These are phyloP conservation scores for Pterophyllum scalare DNA, from an alignment of 2,113 vertebrate species.

Conservation along the genomic window DNA sequence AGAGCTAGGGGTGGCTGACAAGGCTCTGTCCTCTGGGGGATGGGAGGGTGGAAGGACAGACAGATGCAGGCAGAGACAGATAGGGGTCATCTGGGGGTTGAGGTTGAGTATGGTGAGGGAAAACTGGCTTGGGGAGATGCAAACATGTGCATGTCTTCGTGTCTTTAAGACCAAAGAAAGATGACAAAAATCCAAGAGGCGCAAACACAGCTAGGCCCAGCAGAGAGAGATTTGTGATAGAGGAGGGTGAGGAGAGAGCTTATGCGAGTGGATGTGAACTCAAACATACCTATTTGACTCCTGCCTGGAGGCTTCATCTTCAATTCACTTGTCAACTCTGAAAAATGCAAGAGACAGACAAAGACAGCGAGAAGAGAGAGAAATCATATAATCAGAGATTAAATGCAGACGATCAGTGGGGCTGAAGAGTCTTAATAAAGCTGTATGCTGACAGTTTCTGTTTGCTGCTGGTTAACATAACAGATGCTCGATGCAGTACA, in stretches of 20 bases:
- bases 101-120: not conserved
- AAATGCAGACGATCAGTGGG: not conserved
- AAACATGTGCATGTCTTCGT: constrained; percentile 9
- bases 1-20: constrained; percentile 26
- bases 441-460: constrained; percentile 17
- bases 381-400: not conserved
- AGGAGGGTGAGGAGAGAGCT: not conserved
- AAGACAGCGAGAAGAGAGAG: not conserved
- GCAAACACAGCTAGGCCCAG: not conserved
- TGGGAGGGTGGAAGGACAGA: constrained; percentile 11
- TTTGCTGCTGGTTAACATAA: constrained; percentile 29
- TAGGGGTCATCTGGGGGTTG: constrained; percentile 4
- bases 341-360: constrained; percentile 41
- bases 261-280: not conserved
- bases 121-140: constrained; percentile 11
- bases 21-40: constrained; percentile 39
- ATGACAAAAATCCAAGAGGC: not conserved
- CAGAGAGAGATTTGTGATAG: not conserved
- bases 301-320: constrained; percentile 75
- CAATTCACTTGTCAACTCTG: constrained; percentile 82
- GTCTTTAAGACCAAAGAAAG: not conserved
- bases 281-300: constrained; percentile 77
- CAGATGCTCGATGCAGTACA: constrained; percentile 39
- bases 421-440: constrained; percentile 5
- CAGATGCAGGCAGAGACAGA: constrained; percentile 8